A percentile compares a stretch with the other conserved stretches of the same genome.
These are phyloP conservation scores for Lateolabrax maculatus DNA, from an alignment of 2,797 vertebrate genomes.

Conservation along the genomic window DNA sequence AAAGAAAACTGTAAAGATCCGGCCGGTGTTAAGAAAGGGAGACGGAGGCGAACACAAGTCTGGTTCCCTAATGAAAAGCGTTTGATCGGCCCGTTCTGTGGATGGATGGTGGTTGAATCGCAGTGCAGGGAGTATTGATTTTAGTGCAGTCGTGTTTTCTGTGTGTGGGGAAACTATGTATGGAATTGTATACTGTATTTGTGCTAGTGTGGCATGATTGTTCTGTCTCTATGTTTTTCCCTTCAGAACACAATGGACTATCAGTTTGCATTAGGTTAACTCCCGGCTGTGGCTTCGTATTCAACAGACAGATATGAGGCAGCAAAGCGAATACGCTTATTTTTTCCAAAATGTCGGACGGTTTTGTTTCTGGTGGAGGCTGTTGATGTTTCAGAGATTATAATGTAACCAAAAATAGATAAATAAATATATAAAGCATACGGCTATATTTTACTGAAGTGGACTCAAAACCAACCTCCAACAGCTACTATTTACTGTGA, in stretches of 20 bases:
- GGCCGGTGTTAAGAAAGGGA: conserved; percentile 22
- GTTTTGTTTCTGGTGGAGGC: neutral
- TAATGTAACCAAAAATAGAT: neutral
- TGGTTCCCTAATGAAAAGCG: conserved; percentile 30
- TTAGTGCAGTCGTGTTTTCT: conserved; percentile 33
- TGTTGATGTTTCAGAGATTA: neutral
- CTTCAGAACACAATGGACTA: neutral
- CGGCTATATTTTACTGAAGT: neutral
- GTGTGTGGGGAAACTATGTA: conserved; percentile 29
- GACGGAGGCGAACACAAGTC: conserved; percentile 14
- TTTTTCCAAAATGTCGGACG: too few species aligned
- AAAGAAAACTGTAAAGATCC: conserved; percentile 42
- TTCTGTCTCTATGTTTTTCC: neutral
- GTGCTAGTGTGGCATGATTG: conserved; percentile 4
- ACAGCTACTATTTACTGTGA: neutral
- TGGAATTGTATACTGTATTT: conserved; percentile 1
- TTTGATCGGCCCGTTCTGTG: conserved; percentile 49
- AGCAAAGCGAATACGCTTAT: too few species aligned
- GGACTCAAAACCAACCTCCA: conserved; percentile 9
- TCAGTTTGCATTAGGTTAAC: neutral
- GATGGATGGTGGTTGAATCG: conserved; percentile 26
- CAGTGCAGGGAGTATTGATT: conserved; percentile 58
- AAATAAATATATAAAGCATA: neutral
- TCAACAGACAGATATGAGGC: too few species aligned
- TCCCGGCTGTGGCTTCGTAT: too few species aligned